Evolutionary conservation across 2,797 vertebrate species (phyloP), one percentile per base, ranked within the genome.

Genomic region (Centropyge bicolor): DNA sequence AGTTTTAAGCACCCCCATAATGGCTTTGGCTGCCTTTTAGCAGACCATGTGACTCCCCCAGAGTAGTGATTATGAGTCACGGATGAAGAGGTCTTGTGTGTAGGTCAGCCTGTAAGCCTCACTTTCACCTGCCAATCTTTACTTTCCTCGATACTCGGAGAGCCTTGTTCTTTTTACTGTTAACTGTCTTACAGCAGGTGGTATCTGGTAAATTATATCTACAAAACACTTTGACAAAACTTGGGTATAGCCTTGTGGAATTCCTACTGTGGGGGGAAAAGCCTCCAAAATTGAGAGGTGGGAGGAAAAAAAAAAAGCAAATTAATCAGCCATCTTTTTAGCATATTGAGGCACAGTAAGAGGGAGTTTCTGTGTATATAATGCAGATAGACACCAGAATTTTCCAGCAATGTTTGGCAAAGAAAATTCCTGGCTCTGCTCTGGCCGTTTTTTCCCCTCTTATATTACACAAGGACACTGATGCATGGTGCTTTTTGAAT

Each of bases 1-100:
- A 98, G 97, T 99, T 99, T 98, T 98, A 98, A 99, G 98, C 97
- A 98, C 97, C 96, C 96, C 97, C 97, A 96, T 99, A 99, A 99
- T 99, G 97, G 98, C 97, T 97, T 96, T 96, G 94, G 96, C 96
- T 96, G 95, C 98, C 97, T 99, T 99, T 99, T 97, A 97, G 97
- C 94, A 96, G 96, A 97, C 97, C 97, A 96, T 96, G 96, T 96
- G 94, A 96, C 96, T 98, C 95, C 96, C 95, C 96, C 96, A 98
- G 98, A 98, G 97, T 98, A 97, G 97, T 99, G 98, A 99, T 99
- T 99, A 99, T 97, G 97, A 98, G 97, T 97, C 96, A 96, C 96
- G 93, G 97, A 97, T 98, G 98, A 97, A 97, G 96, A 98, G 98
- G 98, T 98, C 97, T 96, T 96, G 96, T 96, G 96, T 96, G 96